phyloP scores from a whole-genome alignment of 1,140 invertebrate genomes.

The Halesus radiatus region DNA sequence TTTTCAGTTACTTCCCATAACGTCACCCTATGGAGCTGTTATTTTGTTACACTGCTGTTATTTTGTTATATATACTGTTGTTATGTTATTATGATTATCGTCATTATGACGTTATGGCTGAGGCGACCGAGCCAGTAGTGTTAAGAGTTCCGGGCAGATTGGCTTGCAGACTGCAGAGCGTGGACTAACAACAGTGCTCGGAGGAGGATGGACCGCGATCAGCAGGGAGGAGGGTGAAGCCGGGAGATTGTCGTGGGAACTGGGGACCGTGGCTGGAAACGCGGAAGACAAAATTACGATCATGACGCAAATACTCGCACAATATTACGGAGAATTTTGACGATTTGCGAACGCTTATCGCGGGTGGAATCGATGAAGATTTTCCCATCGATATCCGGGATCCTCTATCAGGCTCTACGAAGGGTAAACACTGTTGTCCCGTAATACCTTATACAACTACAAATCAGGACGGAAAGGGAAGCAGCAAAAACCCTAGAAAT shows the following conservation, averaged over 20 bases:
- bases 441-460: too few relatives aligned
- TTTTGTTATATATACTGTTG: too few relatives aligned
- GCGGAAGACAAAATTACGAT: background rate
- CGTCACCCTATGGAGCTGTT: background rate
- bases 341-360: too few relatives aligned
- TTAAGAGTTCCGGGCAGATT: background rate
- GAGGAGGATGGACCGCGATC: background rate
- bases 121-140: constrained; percentile 2
- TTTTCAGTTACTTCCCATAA: too few relatives aligned
- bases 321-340: too few relatives aligned
- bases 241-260: constrained; percentile 8
- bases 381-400: too few relatives aligned
- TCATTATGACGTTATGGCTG: constrained; percentile 18
- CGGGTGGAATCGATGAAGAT: too few relatives aligned
- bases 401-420: too few relatives aligned
- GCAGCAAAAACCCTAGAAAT: too few relatives aligned
- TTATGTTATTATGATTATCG: constrained; percentile 15
- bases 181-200: constrained; percentile 17
- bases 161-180: background rate
- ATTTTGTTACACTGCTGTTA: background rate
- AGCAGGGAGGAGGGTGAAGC: background rate
- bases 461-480: too few relatives aligned
- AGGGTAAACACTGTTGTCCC: too few relatives aligned
- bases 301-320: too few relatives aligned
- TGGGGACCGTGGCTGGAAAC: background rate